Conservation (phyloP, 2,797 vertebrate species). For the Argentina silus region DNA sequence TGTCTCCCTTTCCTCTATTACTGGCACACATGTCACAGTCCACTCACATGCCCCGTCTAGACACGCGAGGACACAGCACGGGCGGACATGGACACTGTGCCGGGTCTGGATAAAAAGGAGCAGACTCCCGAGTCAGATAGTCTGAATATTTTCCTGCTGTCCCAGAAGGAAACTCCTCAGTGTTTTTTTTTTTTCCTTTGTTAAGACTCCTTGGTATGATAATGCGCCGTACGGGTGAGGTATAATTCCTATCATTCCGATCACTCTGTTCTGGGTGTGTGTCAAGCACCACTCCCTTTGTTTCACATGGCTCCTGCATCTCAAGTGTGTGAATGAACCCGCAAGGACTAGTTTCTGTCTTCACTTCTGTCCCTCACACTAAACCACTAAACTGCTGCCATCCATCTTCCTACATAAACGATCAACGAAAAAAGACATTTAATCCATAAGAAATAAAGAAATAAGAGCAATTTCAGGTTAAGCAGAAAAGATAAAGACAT, state of each 20-base stretch:
- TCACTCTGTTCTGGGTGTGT: constrained; percentile 10
- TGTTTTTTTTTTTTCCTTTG: neutral
- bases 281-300: neutral
- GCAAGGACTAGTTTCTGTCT: constrained; percentile 13
- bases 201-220: constrained; percentile 26
- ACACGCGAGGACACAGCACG: constrained; percentile 41
- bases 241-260: constrained; percentile 57
- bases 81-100: neutral
- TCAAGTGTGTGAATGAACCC: constrained; percentile 44
- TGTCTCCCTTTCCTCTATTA: constrained; percentile 47
- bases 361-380: constrained; percentile 4
- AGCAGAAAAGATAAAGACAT: no score
- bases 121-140: neutral
- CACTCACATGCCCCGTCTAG: constrained; percentile 47
- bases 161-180: neutral
- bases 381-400: no score
- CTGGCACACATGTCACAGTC: constrained; percentile 27
- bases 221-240: constrained; percentile 29
- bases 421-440: no score
- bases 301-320: constrained; percentile 18
- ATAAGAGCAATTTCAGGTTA: no score
- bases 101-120: neutral
- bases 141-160: constrained; percentile 6
- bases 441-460: no score
- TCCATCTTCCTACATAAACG: no score